A percentile compares a stretch with the other conserved stretches of the same genome.
These are phyloP conservation scores for Cladorhizidae sp. DNA, from an alignment of 37 sponge, comb jelly and placozoan species.

Conservation along the genomic window DNA sequence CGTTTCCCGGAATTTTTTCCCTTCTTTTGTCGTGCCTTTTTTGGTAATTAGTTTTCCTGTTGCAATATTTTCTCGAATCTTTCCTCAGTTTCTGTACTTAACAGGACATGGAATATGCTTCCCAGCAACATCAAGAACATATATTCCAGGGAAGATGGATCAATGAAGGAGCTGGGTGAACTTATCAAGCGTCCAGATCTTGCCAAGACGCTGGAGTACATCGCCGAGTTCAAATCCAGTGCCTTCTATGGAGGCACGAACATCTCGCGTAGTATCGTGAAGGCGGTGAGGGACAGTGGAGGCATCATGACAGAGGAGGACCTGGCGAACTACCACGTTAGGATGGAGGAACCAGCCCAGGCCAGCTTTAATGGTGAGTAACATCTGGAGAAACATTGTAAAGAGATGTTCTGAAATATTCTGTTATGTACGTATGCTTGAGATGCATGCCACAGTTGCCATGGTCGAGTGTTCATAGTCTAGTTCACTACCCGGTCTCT, in stretches of 20 bases:
- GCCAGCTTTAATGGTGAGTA: conserved; percentile 42
- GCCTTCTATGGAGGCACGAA: conserved; percentile 58
- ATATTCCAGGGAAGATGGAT: conserved; percentile 1
- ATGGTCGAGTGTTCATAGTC: no score
- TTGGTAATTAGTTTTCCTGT: background rate
- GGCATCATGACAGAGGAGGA: conserved; percentile 74
- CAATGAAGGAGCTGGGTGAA: conserved; percentile 53
- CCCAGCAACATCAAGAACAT: background rate
- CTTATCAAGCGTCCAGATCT: conserved; percentile 35
- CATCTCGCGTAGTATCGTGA: conserved; percentile 57
- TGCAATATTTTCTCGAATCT: background rate
- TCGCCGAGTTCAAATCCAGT: conserved; percentile 38
- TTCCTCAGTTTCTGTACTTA: background rate
- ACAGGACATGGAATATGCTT: background rate
- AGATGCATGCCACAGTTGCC: no score
- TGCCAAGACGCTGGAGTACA: conserved; percentile 49
- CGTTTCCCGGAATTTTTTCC: background rate
- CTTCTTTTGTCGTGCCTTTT: background rate
- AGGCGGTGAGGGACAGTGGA: conserved; percentile 16
- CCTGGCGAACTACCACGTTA: conserved; percentile 46
- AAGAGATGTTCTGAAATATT: no score
- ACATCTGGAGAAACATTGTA: no score
- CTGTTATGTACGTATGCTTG: no score
- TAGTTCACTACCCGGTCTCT: no score
- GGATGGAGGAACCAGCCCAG: conserved; percentile 27